phyloP scores from a whole-genome alignment of 2,797 vertebrate genomes.

The Melanotaenia maccullochi region DNA sequence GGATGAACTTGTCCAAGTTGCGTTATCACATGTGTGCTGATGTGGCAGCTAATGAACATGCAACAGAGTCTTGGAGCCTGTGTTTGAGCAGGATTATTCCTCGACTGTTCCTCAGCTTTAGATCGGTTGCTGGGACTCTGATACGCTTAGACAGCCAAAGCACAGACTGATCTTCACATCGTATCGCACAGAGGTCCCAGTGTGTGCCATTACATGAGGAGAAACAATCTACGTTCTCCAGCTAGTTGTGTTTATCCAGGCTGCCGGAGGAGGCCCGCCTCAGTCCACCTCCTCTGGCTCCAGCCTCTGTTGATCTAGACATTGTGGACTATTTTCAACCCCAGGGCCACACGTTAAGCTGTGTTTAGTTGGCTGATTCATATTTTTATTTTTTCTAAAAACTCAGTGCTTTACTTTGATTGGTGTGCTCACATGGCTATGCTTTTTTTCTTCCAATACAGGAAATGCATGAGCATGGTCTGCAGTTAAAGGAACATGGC shows the following conservation, averaged over 20 bases:
- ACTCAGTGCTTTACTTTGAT: background rate
- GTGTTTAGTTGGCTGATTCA: background rate
- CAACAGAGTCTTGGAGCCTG: background rate
- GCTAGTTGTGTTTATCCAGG: constrained; percentile 43
- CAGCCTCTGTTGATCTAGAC: constrained; percentile 49
- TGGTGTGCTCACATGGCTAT: background rate
- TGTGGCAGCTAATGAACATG: no score
- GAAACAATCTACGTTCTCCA: constrained; percentile 43
- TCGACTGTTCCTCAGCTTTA: background rate
- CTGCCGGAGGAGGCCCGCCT: constrained; percentile 16
- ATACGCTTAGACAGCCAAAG: no score
- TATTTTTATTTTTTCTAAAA: background rate
- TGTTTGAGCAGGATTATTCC: background rate
- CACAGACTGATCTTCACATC: no score
- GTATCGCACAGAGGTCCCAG: constrained; percentile 20
- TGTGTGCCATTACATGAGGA: constrained; percentile 37
- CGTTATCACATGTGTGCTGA: background rate
- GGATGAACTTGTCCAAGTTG: background rate
- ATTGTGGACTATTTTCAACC: constrained; percentile 41
- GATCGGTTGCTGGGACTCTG: background rate
- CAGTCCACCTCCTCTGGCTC: constrained; percentile 23
- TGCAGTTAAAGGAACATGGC: background rate
- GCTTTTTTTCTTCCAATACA: background rate
- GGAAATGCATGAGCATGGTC: background rate
- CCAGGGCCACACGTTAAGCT: constrained; percentile 8